These are phyloP conservation scores for Molossus molossus DNA, from an alignment of 2,797 vertebrate genomes.

Conservation along the genomic window DNA sequence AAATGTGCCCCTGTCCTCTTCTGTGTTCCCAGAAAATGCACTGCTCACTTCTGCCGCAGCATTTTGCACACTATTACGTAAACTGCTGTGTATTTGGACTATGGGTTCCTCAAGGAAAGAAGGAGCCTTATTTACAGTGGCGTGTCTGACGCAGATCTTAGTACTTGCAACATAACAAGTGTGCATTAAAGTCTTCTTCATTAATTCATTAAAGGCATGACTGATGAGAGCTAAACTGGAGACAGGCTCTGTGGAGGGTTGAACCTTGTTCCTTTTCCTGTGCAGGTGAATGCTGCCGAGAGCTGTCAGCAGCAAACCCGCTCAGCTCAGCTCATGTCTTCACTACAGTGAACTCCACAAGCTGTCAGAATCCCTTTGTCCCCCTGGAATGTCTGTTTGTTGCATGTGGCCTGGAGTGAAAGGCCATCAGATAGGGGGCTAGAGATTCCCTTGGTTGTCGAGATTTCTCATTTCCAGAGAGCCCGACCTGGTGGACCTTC, in stretches of 20 bases:
- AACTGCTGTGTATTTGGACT: background rate
- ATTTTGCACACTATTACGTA: background rate
- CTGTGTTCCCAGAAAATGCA: background rate
- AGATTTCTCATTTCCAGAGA: slow-evolving; percentile 61
- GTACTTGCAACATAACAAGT: background rate
- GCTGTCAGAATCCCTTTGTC: slow-evolving; percentile 70
- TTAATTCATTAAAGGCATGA: slow-evolving; percentile 55
- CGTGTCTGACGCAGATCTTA: slow-evolving; percentile 22
- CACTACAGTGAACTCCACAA: background rate
- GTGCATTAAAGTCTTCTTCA: slow-evolving; percentile 63
- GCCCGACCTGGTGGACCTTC: background rate
- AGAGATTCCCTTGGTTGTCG: slow-evolving; percentile 28
- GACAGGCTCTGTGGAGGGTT: slow-evolving; percentile 6
- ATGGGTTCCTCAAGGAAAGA: slow-evolving; percentile 8
- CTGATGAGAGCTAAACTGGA: slow-evolving; percentile 29
- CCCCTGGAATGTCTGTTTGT: background rate
- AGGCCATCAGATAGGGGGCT: background rate
- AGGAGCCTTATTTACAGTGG: slow-evolving; percentile 21
- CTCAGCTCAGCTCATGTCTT: background rate
- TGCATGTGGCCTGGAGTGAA: slow-evolving; percentile 51
- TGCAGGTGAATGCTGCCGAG: background rate
- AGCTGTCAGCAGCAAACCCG: background rate
- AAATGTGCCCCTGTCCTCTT: background rate
- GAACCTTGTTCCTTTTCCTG: background rate
- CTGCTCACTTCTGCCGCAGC: background rate